These are phyloP conservation scores for Pardalotus punctatus DNA, from an alignment of 2,113 vertebrate genomes.

Conservation along the genomic window DNA sequence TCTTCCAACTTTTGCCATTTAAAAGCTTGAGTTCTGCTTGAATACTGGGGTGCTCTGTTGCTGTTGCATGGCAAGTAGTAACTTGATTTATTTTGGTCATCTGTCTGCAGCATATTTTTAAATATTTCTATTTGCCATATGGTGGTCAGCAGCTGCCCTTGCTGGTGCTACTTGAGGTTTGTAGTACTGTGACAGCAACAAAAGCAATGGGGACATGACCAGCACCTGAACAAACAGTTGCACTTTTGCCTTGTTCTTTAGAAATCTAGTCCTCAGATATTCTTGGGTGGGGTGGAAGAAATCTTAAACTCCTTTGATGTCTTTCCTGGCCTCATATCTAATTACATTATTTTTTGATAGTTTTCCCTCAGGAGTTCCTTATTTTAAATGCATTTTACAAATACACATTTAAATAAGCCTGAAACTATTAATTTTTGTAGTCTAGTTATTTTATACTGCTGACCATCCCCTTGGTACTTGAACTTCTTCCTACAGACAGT, in stretches of 20 bases:
- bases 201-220: not conserved
- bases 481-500: not conserved
- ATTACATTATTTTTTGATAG: not conserved
- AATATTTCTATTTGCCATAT: not conserved
- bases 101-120: not conserved
- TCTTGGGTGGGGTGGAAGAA: not conserved
- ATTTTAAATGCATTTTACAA: not conserved
- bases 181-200: not conserved
- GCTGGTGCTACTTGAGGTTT: not conserved
- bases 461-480: not conserved
- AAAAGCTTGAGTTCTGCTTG: not conserved
- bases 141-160: not conserved
- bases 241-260: not conserved
- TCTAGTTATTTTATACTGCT: not conserved
- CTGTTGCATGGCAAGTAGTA: not conserved
- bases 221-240: slow-evolving; percentile 21
- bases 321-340: not conserved
- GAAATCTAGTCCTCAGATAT: not conserved
- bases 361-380: not conserved
- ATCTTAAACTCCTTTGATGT: slow-evolving; percentile 9
- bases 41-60: not conserved
- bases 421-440: not conserved
- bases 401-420: not conserved
- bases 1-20: not conserved
- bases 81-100: not conserved